Base-by-base conservation (phyloP, 2,797 vertebrate genomes). In the Chelon auratus region DNA sequence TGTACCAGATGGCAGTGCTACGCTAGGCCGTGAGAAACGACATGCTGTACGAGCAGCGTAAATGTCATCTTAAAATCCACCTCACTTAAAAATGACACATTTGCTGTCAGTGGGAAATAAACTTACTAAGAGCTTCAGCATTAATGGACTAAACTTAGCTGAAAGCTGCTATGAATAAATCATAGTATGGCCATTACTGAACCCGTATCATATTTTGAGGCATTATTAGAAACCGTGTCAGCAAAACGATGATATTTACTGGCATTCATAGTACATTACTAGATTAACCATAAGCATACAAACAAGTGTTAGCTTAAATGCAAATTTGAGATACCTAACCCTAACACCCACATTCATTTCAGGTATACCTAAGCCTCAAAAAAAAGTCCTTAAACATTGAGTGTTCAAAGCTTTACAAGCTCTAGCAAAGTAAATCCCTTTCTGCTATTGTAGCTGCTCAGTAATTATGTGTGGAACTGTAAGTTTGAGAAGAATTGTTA, bases 151-250 rank as follows among this genome's bases (percentile, higher is more conserved):
- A 12, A 68, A 24, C 59, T 62, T 18, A 30, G 43, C 45, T 37
- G 26, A 64, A 24, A 4, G 61, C 30, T 62, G 22, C 56, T 40
- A 77, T 80, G 75, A 86, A 80, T 86, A 81, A 86, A 80, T 75
- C 65, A 82, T 77, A n/a, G 45, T 1, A 1, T 4, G 30, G 73
- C 75, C 75, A 76, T 80, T 73, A 71, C 55, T 62, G 26, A 62
- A 58, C 50, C 51, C 61, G 50, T 75, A 81, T 77, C 9, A 60
- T 47, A 43, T 52, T 59, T 65, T 22, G 9, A 47, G 50, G 62
- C 43, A 63, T 64, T 24, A 47, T 61, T 47, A 5, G 40, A 12
- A 72, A 57, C 60, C 11, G 2, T 9, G 58, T 79, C 66, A 69
- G 72, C 75, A 56, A 20, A 69, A 10, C 26, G 14, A 0, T 2